Conservation (phyloP, 2,113 vertebrate species). For the Morone saxatilis region DNA sequence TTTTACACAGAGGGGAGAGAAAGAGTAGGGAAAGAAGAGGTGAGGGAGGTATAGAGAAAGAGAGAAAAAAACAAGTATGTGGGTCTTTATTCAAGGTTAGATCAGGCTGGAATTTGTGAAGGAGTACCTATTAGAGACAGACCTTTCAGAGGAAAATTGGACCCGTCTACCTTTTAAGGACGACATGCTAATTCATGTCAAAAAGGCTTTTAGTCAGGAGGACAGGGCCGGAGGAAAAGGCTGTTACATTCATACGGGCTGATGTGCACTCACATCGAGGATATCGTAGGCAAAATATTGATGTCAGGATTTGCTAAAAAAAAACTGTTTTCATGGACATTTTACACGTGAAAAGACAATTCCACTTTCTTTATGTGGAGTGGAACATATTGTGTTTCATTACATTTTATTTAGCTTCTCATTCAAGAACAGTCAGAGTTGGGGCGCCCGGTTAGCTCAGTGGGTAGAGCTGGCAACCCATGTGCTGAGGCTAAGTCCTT, state of each 20-base stretch:
- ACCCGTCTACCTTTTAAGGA: slow-evolving; percentile 95
- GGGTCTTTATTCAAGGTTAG: slow-evolving; percentile 76
- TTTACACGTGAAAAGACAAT: slow-evolving; percentile 5
- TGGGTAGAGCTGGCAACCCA: too few relatives aligned
- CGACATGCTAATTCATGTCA: slow-evolving; percentile 97
- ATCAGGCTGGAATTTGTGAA: slow-evolving; percentile 92
- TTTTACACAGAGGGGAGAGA: slow-evolving; percentile 8
- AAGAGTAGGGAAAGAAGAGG: slow-evolving; percentile 64
- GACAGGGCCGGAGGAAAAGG: slow-evolving; percentile 61
- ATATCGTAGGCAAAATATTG: slow-evolving; percentile 53
- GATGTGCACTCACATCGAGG: slow-evolving; percentile 59
- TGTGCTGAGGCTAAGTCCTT: too few relatives aligned
- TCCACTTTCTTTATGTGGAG: neutral
- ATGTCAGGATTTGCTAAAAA: slow-evolving; percentile 50
- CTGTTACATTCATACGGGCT: slow-evolving; percentile 65
- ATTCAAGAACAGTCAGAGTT: slow-evolving; percentile 24
- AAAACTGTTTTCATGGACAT: neutral
- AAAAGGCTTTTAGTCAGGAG: slow-evolving; percentile 83
- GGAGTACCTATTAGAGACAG: slow-evolving; percentile 94
- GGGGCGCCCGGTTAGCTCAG: too few relatives aligned
- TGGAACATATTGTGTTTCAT: slow-evolving; percentile 6
- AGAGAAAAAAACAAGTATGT: slow-evolving; percentile 39
- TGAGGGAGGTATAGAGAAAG: slow-evolving; percentile 73
- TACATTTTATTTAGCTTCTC: slow-evolving; percentile 22
- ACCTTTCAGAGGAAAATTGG: slow-evolving; percentile 97